Base-by-base conservation (phyloP, 2,797 vertebrate genomes). In the Apogon talboti region DNA sequence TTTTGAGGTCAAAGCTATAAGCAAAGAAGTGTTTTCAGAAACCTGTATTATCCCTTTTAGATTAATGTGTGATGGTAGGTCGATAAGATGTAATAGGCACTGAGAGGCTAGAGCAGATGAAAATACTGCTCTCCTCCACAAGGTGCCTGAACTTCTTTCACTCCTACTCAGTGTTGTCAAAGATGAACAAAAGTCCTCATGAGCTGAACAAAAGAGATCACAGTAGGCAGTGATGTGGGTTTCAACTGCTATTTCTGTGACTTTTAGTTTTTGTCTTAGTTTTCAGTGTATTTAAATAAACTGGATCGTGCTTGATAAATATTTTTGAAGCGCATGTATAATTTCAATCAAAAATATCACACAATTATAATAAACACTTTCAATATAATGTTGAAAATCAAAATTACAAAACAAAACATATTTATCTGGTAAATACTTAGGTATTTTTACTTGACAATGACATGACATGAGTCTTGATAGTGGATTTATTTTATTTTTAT, bases 121-220 rank as follows among this genome's bases (percentile, higher is more conserved):
- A 67, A 53, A 65, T 52, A 54, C 11, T 54, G 64, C 54, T 73
- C 66, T 81, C 71, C 83, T 84, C 79, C 81, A 74, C 76, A 62
- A 71, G 63, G 60, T 53, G 41, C 54, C 24, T 71, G 66, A 79
- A 73, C 58, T 78, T 2, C 11, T 79, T 61, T 55, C 54, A 68
- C 84, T 82, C 79, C 82, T 41, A 86, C 87, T 73, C 81, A 64
- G 49, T 38, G 53, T 18, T 73, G 43, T 70, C 68, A 74, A 78
- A 82, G 45, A 84, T 42, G 47, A 48, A 71, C 65, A 67, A 10
- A 58, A 46, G 49, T 51, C 50, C 46, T 46, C 6, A 28, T 33
- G 62, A 38, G 54, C 59, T 68, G 21, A 13, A 50, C 51, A 64
- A 30, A 47, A 61, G 40, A 45, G 69, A 30, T 30, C 21, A 15